A percentile compares a stretch with the other conserved stretches of the same genome.
These are phyloP conservation scores for Myotis yumanensis DNA, from an alignment of 2,113 vertebrate genomes.

Conservation along the genomic window DNA sequence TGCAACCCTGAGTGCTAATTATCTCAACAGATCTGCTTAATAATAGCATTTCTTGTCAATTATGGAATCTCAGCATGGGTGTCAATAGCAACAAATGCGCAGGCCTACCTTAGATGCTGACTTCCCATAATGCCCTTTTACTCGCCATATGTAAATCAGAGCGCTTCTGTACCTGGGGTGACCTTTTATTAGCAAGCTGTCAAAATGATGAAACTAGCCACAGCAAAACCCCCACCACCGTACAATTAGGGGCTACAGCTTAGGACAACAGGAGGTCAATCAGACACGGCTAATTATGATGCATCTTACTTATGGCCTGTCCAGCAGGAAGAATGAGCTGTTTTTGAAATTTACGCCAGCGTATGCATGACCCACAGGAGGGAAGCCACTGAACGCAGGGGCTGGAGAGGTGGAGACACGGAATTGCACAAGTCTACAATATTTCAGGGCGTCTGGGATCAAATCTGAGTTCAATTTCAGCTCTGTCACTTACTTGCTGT, in stretches of 20 bases:
- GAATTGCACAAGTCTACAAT: background rate
- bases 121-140: conserved; percentile 84
- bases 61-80: conserved; percentile 86
- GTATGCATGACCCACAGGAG: conserved; percentile 63
- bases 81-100: conserved; percentile 83
- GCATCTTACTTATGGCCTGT: conserved; percentile 84
- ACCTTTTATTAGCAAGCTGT: conserved; percentile 90
- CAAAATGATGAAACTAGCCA: conserved; percentile 89
- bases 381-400: background rate
- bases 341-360: conserved; percentile 65
- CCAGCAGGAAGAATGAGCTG: conserved; percentile 63
- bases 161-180: conserved; percentile 79
- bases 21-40: conserved; percentile 87
- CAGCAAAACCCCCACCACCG: conserved; percentile 81
- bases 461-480: conserved; percentile 43
- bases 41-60: conserved; percentile 89
- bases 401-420: background rate
- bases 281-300: conserved; percentile 83
- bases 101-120: conserved; percentile 71
- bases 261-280: conserved; percentile 83
- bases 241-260: conserved; percentile 84
- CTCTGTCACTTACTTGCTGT: background rate
- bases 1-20: conserved; percentile 89
- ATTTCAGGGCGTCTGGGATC: conserved; percentile 3
- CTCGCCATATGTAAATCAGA: conserved; percentile 88